Evolutionary conservation across 2,888 invertebrate genomes (phyloP).

Genomic region (Oscheius sp.): DNA sequence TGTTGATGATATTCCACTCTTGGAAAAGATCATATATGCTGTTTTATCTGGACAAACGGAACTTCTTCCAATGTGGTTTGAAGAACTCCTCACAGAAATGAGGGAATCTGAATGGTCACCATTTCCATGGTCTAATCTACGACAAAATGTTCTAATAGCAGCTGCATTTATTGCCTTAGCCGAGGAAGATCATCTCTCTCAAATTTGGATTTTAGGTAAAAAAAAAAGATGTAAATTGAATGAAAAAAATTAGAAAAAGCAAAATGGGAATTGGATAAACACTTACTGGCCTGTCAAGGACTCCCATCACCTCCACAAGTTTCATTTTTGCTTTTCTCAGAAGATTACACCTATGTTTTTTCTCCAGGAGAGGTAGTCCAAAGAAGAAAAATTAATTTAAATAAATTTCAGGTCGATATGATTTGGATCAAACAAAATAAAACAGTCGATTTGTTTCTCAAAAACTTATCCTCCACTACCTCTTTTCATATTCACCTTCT

Average conservation of each 20-base stretch:
- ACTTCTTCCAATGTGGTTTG: slow-evolving; percentile 20
- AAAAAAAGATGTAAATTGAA: not conserved
- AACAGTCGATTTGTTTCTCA: not conserved
- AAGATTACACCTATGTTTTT: not conserved
- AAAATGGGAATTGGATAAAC: slow-evolving; percentile 21
- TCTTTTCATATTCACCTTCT: slow-evolving; percentile 6
- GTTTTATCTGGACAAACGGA: slow-evolving; percentile 6
- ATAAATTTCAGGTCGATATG: too few relatives aligned
- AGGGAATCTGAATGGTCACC: not conserved
- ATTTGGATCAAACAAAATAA: not conserved
- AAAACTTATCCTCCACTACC: not conserved
- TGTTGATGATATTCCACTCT: not conserved
- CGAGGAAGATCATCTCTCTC: slow-evolving; percentile 12
- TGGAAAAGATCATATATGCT: slow-evolving; percentile 14
- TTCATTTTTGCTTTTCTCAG: not conserved
- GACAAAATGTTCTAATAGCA: not conserved
- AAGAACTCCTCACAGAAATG: not conserved
- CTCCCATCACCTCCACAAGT: not conserved
- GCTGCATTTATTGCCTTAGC: slow-evolving; percentile 17
- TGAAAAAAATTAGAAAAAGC: slow-evolving; percentile 1
- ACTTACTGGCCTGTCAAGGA: not conserved
- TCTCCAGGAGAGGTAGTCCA: not conserved
- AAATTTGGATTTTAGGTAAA: slow-evolving; percentile 9
- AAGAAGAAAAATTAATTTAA: too few relatives aligned
- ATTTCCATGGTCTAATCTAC: not conserved